Conservation (phyloP, 2,888 invertebrate species). For the Diadegma fenestrale region DNA sequence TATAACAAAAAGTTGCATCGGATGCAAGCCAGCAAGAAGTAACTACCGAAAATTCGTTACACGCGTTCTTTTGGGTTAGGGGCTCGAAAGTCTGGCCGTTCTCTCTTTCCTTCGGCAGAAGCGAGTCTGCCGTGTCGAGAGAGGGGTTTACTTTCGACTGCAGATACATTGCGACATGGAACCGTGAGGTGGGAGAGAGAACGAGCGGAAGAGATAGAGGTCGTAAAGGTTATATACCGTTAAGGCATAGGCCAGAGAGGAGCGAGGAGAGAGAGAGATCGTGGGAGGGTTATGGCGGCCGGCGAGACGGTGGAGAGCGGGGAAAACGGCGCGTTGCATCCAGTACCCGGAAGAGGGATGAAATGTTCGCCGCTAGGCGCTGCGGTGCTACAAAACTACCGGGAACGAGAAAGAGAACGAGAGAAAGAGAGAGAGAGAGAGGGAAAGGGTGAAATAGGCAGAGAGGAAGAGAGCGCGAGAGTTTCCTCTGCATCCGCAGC, state of each 20-base stretch:
- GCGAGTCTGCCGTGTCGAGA: constrained; percentile 26
- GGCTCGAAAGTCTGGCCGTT: constrained; percentile 12
- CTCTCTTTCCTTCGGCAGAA: constrained; percentile 53
- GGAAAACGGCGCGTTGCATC: constrained; percentile 56
- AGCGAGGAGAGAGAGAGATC: constrained; percentile 49
- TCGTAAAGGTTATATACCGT: constrained; percentile 41
- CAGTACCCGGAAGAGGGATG: constrained; percentile 73
- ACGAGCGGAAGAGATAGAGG: constrained; percentile 9
- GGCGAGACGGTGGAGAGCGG: constrained; percentile 48
- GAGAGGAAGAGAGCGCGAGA: constrained; percentile 63
- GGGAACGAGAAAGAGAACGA: constrained; percentile 63
- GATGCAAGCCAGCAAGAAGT: constrained; percentile 58
- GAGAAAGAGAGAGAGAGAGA: constrained; percentile 39
- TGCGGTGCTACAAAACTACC: constrained; percentile 75
- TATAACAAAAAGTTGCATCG: constrained; percentile 11
- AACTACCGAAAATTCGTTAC: constrained; percentile 43
- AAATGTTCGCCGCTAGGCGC: constrained; percentile 80
- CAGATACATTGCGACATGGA: constrained; percentile 84
- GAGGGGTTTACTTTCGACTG: constrained; percentile 76
- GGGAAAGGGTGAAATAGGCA: constrained; percentile 33
- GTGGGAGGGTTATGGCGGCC: constrained; percentile 44
- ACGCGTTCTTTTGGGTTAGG: constrained; percentile 38
- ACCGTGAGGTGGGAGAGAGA: constrained; percentile 62
- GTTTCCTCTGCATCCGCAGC: constrained; percentile 80
- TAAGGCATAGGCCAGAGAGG: constrained; percentile 66